Evolutionary conservation across 2,113 vertebrate genomes (phyloP).

Genomic region (Heterotis niloticus): DNA sequence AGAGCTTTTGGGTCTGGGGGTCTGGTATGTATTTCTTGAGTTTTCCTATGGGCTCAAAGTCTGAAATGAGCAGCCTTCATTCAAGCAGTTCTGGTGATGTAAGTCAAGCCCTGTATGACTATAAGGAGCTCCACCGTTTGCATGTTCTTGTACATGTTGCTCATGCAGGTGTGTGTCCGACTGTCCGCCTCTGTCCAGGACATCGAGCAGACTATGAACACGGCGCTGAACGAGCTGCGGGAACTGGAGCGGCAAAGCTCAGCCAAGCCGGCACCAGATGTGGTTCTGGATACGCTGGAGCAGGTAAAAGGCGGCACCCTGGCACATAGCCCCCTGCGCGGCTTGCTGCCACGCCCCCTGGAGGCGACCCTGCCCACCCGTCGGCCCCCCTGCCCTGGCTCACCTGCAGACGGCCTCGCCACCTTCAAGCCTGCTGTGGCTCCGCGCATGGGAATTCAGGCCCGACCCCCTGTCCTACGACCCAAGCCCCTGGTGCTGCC

Average conservation of each 20-base stretch:
- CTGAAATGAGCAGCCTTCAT: no score
- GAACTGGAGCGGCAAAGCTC: slow-evolving; percentile 88
- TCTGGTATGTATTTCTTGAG: no score
- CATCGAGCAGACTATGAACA: slow-evolving; percentile 93
- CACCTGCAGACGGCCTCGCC: slow-evolving; percentile 80
- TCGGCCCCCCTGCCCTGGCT: slow-evolving; percentile 61
- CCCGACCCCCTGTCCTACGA: slow-evolving; percentile 88
- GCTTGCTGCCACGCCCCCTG: slow-evolving; percentile 58
- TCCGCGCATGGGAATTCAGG: slow-evolving; percentile 81
- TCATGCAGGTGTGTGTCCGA: no score
- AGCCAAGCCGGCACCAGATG: slow-evolving; percentile 82
- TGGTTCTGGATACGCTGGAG: slow-evolving; percentile 95
- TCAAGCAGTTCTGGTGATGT: no score
- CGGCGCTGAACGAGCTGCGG: slow-evolving; percentile 84
- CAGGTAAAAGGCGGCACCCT: slow-evolving; percentile 79
- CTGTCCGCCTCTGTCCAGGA: slow-evolving; percentile 62
- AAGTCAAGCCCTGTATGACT: no score
- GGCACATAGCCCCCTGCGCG: slow-evolving; percentile 75
- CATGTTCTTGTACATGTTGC: no score
- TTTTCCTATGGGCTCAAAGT: no score
- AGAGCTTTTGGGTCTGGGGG: no score
- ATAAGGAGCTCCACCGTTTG: no score
- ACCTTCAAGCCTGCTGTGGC: slow-evolving; percentile 86
- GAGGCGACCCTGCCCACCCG: slow-evolving; percentile 64
- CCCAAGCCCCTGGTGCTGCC: slow-evolving; percentile 92